These are phyloP conservation scores for Adelphocoris suturalis DNA, from an alignment of 2,888 invertebrate species.

Conservation along the genomic window DNA sequence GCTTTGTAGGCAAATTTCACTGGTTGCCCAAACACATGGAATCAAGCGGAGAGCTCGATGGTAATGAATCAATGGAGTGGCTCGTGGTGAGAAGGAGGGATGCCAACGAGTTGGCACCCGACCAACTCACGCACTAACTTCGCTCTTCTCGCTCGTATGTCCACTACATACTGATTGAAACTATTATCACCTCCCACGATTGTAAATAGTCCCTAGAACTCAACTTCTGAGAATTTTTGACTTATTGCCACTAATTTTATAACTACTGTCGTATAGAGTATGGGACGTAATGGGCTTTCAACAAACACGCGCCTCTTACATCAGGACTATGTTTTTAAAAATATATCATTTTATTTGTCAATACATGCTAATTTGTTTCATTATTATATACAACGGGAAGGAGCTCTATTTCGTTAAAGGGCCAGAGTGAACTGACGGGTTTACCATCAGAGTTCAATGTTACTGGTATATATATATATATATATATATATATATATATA, in stretches of 20 bases:
- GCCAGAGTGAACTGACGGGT: too few relatives aligned
- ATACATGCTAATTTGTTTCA: too few relatives aligned
- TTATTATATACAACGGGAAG: too few relatives aligned
- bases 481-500: too few relatives aligned
- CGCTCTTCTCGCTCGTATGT: neutral
- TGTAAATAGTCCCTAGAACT: neutral
- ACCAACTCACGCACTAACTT: neutral
- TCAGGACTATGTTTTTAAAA: too few relatives aligned
- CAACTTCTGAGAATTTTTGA: neutral
- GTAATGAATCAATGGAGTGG: neutral
- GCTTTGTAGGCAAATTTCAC: constrained; percentile 19
- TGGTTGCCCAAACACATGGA: neutral
- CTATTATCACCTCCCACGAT: neutral
- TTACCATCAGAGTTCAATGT: too few relatives aligned
- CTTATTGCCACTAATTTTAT: neutral
- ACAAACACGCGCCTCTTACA: neutral
- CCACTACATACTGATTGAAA: neutral
- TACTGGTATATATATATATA: too few relatives aligned
- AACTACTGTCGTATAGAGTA: neutral
- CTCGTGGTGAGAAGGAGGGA: neutral
- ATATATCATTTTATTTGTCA: too few relatives aligned
- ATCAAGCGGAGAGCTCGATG: neutral
- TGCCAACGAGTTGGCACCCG: constrained; percentile 15
- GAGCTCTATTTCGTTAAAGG: too few relatives aligned
- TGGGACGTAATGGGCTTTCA: neutral